Evolutionary conservation across 1,140 invertebrate genomes (phyloP).

Genomic region (Charaxes varanes): DNA sequence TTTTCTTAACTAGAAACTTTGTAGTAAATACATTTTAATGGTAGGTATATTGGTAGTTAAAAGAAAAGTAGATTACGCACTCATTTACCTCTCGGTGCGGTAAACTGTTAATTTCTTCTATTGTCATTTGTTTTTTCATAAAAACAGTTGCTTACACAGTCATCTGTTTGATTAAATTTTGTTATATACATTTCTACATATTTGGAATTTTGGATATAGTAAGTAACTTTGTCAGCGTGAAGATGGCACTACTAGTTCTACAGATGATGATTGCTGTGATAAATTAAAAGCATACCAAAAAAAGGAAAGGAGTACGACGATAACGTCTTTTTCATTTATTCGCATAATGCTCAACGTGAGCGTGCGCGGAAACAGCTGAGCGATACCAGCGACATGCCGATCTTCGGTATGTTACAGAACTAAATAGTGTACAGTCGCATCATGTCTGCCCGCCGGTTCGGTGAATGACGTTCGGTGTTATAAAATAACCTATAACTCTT

Average conservation of each 20-base stretch:
- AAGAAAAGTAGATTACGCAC: no score
- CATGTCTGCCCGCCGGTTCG: constrained; percentile 66
- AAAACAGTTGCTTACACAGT: constrained; percentile 1
- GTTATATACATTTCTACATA: no score
- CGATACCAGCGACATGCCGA: constrained; percentile 48
- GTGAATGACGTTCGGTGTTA: constrained; percentile 51
- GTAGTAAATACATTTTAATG: no score
- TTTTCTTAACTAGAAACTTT: no score
- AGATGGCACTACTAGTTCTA: constrained; percentile 11
- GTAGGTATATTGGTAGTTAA: no score
- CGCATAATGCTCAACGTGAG: constrained; percentile 34
- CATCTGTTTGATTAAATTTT: constrained; percentile 1
- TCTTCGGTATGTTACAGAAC: constrained; percentile 45
- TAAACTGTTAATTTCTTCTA: neutral
- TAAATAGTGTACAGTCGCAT: constrained; percentile 63
- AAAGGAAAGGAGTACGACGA: neutral
- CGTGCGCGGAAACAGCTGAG: constrained; percentile 70
- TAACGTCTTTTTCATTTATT: constrained; percentile 29
- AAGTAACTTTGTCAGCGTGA: neutral
- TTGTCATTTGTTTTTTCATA: neutral
- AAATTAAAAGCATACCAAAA: constrained; percentile 2
- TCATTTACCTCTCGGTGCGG: neutral
- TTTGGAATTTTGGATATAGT: no score
- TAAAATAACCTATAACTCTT: constrained; percentile 54
- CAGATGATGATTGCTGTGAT: neutral